Base-by-base conservation (phyloP, 1,140 invertebrate species). In the Pteromalus puparum region DNA sequence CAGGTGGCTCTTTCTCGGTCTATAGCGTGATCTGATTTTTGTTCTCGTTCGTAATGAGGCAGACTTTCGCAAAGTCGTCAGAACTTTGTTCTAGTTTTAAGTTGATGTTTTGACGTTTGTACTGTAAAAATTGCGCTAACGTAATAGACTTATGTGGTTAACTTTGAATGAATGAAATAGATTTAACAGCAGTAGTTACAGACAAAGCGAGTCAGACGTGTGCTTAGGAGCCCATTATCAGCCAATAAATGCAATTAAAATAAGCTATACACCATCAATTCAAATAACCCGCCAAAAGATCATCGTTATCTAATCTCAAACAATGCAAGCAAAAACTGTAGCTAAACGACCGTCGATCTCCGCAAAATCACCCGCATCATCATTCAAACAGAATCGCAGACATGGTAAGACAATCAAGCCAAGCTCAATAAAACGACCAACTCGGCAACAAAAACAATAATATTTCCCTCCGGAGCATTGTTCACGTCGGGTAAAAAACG, bases 361-460 rank as follows among this genome's bases (percentile, higher is more conserved):
- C 67, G 10, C n/a, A 15, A 70, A 61, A 73, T 81, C 42, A 24
- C 10, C 1, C 15, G n/a, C n/a, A 53, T 81, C 46, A 81, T 81
- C 68, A 81, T 81, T 74, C 9, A 81, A 81, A 81, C 30, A 34
- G 30, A 67, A 38, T 12, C 67, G 4, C 67, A 18, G 30, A 34
- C 28, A 34, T 1, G 1, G 15, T 84, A 88, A 88, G 86, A 87
- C 87, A 87, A 84, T 67, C 85, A 86, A 86, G 85, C 84, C 83
- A 86, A 78, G 86, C 73, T 87, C 80, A 84, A 85, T 82, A 84
- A 86, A 85, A 86, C 86, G 74, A 82, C 85, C 81, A 76, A 81
- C 77, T 84, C 76, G 81, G 78, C 46, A 86, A 86, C 86, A 42
- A 24, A 74, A 75, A 75, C 72, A 82, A 82, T 82, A 82, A 75